Base-by-base conservation (phyloP, 1,140 invertebrate species). In the Drosophila bocqueti region DNA sequence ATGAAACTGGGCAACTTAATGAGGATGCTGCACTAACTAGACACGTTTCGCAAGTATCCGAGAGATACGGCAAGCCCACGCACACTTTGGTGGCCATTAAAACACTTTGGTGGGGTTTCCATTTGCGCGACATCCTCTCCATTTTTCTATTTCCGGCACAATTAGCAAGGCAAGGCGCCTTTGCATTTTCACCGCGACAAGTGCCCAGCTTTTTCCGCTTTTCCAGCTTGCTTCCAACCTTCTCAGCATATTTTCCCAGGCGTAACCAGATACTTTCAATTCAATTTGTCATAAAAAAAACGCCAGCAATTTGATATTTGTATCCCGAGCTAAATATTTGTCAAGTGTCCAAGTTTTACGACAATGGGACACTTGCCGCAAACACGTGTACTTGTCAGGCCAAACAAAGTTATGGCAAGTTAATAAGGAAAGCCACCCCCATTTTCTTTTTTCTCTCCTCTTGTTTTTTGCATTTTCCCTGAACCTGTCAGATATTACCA, bases 181-280 rank as follows among this genome's bases (percentile, higher is more conserved):
- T 47, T 24, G 16, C 57, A 57, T 43, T 64, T 61, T 69, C n/a
- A 26, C 16, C 21, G 13, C 21, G 6, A 9, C 31, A 34, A 34
- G 34, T 36, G 4, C 10, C 3, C 13, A 50, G 49, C 16, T 31
- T 38, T 34, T n/a, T 10, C 1, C 8, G 45, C 15, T 24, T 38
- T 54, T 8, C 18, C 50, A 54, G 50, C 18, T 54, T 16, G 34
- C 34, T 24, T 10, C 34, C 18, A 24, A 34, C 4, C 16, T 21
- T 21, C 13, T 7, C 2, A 6, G n/a, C 5, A 29, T 26, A 49
- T 89, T 84, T 87, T 84, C 84, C 84, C 84, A 86, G 72, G 76
- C 76, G 83, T 67, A 89, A 89, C 77, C 81, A 83, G 90, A 91
- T 91, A 91, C 77, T 81, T 90, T 79, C 74, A 91, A 91, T 85